Conservation (phyloP, 1,140 invertebrate genomes). For the Bombus soroeensis region DNA sequence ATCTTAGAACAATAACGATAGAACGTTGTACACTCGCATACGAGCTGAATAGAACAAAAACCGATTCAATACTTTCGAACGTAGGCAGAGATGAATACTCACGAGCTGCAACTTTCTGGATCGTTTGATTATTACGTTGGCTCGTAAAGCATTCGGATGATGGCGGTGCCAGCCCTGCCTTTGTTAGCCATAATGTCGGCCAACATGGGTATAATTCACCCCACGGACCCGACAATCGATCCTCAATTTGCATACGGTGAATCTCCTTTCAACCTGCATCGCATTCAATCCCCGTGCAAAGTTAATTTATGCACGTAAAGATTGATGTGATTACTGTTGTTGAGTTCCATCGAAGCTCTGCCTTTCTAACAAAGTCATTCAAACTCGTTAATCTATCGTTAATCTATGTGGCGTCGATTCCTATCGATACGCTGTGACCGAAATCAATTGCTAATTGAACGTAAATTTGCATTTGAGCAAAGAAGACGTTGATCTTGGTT, state of each 20-base stretch:
- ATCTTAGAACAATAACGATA: no score
- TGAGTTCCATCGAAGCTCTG: background rate
- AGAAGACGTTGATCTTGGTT: no score
- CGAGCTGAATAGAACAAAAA: background rate
- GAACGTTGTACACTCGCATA: no score
- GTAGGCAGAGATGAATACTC: background rate
- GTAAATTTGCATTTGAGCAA: no score
- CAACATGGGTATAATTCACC: constrained; percentile 26
- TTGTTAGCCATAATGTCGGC: constrained; percentile 31
- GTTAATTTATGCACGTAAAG: constrained; percentile 13
- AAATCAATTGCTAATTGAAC: background rate
- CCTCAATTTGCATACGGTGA: constrained; percentile 47
- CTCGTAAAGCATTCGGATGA: constrained; percentile 30
- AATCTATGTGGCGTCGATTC: background rate
- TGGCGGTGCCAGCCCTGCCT: constrained; percentile 16
- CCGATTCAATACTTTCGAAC: background rate
- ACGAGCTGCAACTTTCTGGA: constrained; percentile 14
- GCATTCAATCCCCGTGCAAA: constrained; percentile 9
- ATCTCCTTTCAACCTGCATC: constrained; percentile 26
- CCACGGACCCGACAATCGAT: constrained; percentile 27
- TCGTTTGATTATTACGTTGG: constrained; percentile 14
- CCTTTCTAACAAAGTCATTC: background rate
- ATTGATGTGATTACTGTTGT: background rate
- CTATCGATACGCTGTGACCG: background rate
- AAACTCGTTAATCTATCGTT: background rate